A percentile compares a stretch with the other conserved stretches of the same genome.
Evolutionary conservation across 2,113 vertebrate genomes (phyloP).

Genomic region (Astur gentilis): DNA sequence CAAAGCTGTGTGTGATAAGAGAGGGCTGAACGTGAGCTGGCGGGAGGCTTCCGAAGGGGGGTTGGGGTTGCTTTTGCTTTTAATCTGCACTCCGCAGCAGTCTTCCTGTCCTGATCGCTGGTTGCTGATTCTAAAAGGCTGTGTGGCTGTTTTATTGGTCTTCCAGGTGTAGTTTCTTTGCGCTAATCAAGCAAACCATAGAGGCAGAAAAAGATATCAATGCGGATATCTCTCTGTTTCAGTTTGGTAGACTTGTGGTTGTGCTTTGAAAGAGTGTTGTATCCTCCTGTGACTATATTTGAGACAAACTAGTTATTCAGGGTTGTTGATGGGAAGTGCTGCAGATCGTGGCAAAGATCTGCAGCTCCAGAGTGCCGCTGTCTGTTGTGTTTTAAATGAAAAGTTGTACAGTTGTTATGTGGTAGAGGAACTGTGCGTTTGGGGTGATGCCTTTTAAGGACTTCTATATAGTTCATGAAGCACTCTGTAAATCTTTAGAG

Average conservation of each 20-base stretch:
- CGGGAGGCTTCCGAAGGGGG: neutral
- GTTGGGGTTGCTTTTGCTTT: neutral
- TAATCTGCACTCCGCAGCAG: accelerated
- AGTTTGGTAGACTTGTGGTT: accelerated
- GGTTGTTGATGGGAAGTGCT: accelerated
- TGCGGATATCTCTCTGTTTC: accelerated
- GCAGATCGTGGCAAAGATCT: accelerated
- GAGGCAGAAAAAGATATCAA: accelerated
- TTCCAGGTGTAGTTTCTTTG: neutral
- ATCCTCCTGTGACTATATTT: accelerated
- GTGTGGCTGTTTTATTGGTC: accelerated
- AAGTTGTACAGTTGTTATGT: accelerated
- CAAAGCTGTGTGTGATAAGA: neutral
- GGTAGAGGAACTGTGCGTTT: accelerated
- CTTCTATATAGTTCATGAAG: accelerated
- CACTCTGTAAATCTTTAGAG: accelerated
- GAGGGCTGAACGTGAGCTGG: accelerated
- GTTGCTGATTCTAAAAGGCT: accelerated
- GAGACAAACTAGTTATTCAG: accelerated
- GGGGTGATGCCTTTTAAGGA: neutral
- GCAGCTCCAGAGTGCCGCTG: neutral
- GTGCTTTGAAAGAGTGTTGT: neutral
- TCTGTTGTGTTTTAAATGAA: neutral
- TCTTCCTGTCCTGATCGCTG: accelerated
- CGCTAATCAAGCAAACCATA: accelerated